Conservation (phyloP, 2,888 invertebrate species). For the Quadroppia sp. region DNA sequence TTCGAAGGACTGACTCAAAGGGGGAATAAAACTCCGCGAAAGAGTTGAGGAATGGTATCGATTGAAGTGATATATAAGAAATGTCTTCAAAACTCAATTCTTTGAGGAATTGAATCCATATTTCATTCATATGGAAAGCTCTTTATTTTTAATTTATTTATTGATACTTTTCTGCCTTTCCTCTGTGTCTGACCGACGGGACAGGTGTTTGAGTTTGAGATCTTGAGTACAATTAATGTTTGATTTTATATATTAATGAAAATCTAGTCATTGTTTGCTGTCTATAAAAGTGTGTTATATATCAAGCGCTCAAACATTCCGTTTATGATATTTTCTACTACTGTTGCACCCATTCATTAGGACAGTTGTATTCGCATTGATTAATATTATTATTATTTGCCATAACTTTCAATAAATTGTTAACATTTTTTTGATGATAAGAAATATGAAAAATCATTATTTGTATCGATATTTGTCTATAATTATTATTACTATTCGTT, state of each 20-base stretch:
- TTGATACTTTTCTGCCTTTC: not conserved
- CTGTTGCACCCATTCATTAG: not conserved
- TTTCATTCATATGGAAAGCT: no score
- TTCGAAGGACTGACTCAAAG: slow-evolving; percentile 95
- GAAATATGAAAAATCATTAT: no score
- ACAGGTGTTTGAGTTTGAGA: no score
- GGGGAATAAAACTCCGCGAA: slow-evolving; percentile 51
- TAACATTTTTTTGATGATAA: no score
- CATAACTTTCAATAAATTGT: slow-evolving; percentile 7
- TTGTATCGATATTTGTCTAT: no score
- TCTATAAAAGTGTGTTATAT: no score
- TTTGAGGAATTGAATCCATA: no score
- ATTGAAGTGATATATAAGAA: not conserved
- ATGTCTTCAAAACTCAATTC: not conserved
- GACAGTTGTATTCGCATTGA: not conserved
- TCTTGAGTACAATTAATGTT: not conserved
- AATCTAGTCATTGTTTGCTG: slow-evolving; percentile 19
- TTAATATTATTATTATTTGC: not conserved
- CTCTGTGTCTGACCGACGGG: no score
- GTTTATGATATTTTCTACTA: not conserved
- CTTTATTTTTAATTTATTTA: slow-evolving; percentile 1
- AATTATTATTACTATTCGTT: not conserved
- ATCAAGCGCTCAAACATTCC: not conserved
- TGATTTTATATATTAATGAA: no score
- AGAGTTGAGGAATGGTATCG: slow-evolving; percentile 43